A percentile compares a stretch with the other conserved stretches of the same genome.
Evolutionary conservation across 2,113 vertebrate genomes (phyloP).

Genomic region (Chinchilla lanigera): DNA sequence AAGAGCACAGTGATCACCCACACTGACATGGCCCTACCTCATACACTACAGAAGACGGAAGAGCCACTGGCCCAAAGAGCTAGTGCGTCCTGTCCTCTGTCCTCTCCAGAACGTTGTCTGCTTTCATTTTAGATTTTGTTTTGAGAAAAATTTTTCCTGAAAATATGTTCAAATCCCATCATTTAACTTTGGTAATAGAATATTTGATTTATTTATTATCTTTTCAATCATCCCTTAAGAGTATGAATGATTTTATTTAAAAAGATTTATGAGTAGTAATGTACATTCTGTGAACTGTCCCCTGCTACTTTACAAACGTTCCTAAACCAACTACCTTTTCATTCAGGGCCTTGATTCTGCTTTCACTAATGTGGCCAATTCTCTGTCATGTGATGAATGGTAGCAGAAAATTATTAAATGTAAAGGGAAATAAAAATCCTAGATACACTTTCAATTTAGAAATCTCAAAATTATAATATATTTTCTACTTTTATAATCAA

Average conservation of each 20-base stretch:
- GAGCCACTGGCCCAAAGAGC: background rate
- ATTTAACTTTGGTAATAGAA: background rate
- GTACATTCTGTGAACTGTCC: background rate
- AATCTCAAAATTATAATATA: background rate
- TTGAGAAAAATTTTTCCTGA: background rate
- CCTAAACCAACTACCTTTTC: background rate
- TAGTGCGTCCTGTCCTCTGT: background rate
- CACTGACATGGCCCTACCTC: background rate
- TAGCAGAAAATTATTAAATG: background rate
- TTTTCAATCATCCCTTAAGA: background rate
- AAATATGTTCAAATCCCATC: background rate
- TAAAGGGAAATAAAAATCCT: background rate
- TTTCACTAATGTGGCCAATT: background rate
- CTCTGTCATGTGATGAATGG: background rate
- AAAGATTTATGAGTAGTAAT: background rate
- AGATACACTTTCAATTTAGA: background rate
- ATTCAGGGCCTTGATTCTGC: background rate
- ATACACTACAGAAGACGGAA: background rate
- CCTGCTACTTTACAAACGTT: background rate
- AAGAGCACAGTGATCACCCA: background rate
- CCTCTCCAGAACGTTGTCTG: background rate
- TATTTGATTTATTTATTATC: background rate
- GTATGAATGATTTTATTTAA: background rate
- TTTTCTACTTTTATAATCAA: background rate
- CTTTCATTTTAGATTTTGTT: background rate